Percentiles rank a stretch among this genome's conserved stretches.
Evolutionary conservation across 2,113 vertebrate species (phyloP).

Genomic region (Pterocles orientalis): DNA sequence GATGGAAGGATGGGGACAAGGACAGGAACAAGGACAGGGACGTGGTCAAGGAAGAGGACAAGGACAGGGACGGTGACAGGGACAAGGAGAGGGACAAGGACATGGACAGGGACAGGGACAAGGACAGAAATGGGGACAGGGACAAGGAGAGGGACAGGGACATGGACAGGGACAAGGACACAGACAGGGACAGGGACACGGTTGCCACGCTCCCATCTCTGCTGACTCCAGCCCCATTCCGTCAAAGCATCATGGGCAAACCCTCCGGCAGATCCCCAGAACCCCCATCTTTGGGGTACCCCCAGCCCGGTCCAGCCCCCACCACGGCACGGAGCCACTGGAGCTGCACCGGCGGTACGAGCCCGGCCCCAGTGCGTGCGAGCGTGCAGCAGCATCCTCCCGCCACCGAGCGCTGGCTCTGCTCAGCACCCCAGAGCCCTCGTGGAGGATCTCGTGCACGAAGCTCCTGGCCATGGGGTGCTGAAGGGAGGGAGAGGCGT

Average conservation of each 20-base stretch:
- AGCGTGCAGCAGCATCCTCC: background rate
- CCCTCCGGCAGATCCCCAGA: accelerated
- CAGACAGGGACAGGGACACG: too few species aligned
- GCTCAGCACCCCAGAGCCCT: background rate
- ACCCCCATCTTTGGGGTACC: background rate
- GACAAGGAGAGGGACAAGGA: too few species aligned
- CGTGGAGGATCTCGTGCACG: background rate
- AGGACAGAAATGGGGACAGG: too few species aligned
- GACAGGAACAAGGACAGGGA: too few species aligned
- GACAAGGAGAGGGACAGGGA: background rate
- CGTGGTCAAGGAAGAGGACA: too few species aligned
- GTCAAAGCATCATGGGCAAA: accelerated
- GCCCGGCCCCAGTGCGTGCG: background rate
- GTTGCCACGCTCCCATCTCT: background rate
- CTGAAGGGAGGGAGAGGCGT: background rate
- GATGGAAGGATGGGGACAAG: too few species aligned
- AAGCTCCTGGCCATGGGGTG: background rate
- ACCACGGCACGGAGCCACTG: accelerated
- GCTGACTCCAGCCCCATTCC: background rate
- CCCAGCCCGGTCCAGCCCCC: background rate
- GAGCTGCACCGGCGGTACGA: too few species aligned
- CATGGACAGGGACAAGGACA: too few species aligned
- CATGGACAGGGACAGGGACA: too few species aligned
- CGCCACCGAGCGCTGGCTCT: background rate
- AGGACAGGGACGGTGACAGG: too few species aligned